Conservation (phyloP, 2,797 vertebrate species). For the Oreonectes daqikongensis region DNA sequence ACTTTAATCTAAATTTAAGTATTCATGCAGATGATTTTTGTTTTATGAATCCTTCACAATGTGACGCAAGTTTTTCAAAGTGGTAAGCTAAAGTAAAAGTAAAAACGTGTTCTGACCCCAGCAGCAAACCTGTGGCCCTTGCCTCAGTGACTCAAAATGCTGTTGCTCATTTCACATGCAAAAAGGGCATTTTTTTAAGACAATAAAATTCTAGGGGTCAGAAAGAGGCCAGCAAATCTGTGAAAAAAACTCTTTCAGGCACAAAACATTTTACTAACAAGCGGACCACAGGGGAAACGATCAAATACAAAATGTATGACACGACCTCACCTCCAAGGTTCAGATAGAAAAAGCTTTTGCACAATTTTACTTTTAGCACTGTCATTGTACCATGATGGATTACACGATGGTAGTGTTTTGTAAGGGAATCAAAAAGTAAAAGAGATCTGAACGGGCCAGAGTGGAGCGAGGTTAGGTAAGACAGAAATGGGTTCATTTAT, state of each 20-base stretch:
- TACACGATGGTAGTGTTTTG: background rate
- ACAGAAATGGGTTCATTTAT: conserved; percentile 10
- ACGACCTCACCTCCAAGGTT: background rate
- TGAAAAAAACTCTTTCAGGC: background rate
- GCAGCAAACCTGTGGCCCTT: background rate
- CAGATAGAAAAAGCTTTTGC: background rate
- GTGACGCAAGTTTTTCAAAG: background rate
- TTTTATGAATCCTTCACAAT: background rate
- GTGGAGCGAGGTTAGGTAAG: background rate
- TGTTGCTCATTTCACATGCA: conserved; percentile 1
- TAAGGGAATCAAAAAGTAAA: background rate
- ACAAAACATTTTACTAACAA: background rate
- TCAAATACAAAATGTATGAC: background rate
- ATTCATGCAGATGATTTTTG: background rate
- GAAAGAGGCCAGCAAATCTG: background rate
- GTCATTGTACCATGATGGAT: background rate
- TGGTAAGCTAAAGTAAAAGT: background rate
- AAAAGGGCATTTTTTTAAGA: background rate
- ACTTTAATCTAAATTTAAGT: background rate
- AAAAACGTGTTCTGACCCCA: background rate
- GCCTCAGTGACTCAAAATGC: background rate
- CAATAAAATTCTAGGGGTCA: background rate
- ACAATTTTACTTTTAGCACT: background rate
- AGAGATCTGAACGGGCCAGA: background rate
- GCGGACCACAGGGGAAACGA: background rate